Conservation (phyloP, 2,888 invertebrate genomes). For the Stenichneumon culpator region DNA sequence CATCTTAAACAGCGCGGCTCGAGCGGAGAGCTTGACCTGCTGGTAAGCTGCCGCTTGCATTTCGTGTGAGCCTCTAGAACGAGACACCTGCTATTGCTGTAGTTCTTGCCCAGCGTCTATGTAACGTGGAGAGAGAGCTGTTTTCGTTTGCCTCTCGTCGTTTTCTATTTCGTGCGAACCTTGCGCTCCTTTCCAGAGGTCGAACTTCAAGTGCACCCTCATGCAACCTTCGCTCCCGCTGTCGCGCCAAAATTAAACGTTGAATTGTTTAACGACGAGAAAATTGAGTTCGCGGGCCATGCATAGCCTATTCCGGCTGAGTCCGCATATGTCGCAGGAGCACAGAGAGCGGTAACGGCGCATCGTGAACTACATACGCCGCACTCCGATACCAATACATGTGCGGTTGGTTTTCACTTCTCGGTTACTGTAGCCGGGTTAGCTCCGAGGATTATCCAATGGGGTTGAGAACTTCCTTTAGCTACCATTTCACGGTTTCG, state of each 20-base stretch:
- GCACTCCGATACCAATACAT: slow-evolving; percentile 19
- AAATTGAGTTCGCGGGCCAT: slow-evolving; percentile 73
- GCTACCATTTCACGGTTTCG: neutral
- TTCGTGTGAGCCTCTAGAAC: slow-evolving; percentile 53
- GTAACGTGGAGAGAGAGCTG: slow-evolving; percentile 17
- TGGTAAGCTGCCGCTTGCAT: slow-evolving; percentile 56
- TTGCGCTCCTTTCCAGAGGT: slow-evolving; percentile 39
- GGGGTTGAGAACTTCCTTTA: neutral
- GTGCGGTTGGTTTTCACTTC: slow-evolving; percentile 46
- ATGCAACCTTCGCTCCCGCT: slow-evolving; percentile 54
- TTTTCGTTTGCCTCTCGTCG: slow-evolving; percentile 61
- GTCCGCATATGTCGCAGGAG: slow-evolving; percentile 20
- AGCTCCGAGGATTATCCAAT: slow-evolving; percentile 52
- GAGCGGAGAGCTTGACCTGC: slow-evolving; percentile 48
- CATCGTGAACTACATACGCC: slow-evolving; percentile 8
- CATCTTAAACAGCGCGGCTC: slow-evolving; percentile 75
- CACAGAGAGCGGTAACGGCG: slow-evolving; percentile 35
- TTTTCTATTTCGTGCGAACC: slow-evolving; percentile 53
- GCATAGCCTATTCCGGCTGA: slow-evolving; percentile 62
- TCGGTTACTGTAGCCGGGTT: slow-evolving; percentile 34
- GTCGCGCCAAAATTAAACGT: slow-evolving; percentile 75
- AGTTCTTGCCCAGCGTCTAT: neutral
- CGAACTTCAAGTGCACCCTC: slow-evolving; percentile 39
- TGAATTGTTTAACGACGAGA: slow-evolving; percentile 77
- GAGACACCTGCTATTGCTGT: slow-evolving; percentile 41